Evolutionary conservation across 2,797 vertebrate genomes (phyloP), one percentile per base, ranked within the genome.

Genomic region (Poeciliopsis turneri): DNA sequence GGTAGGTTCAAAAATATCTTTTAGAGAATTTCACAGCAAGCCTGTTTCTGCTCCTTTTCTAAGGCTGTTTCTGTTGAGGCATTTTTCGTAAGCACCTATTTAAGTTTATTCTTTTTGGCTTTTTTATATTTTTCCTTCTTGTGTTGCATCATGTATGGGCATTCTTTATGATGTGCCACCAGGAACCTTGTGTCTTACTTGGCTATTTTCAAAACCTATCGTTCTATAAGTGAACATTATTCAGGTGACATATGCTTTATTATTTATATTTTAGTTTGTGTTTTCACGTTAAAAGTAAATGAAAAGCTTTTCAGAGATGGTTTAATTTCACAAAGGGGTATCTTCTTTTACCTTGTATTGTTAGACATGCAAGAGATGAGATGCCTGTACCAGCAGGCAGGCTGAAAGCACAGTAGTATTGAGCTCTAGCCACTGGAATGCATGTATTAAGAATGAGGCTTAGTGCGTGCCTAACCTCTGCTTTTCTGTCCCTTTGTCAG

Each of bases 321-420:
- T 25, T 68, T 39, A 39, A 18, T 68, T 41, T 66, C 39, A 25
- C 18, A 41, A 25, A 68, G 11, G 64, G 11, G 1, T 43, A 13
- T 13, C 20, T 43, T 11, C 66, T 23, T 66, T 43, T 69, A 46
- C 45, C 45, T 46, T 25, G 39, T 43, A 69, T 69, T 88, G 64
- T 83, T 73, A 84, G 86, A 81, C 82, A 85, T 88, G 85, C 81
- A 88, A 74, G 73, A 81, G 69, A 70, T 88, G 74, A 83, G 76
- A 73, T 90, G 89, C 94, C 92, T 94, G 94, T 95, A 93, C 90
- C 78, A 88, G 94, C 92, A 95, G 89, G 93, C 92, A 88, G 82
- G 39, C 85, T 85, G 79, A 92, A 86, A 93, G 87, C 55, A 43
- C 85, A 82, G 86, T 86, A 86, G 81, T 82, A 87, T 84, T 92